Percentiles rank a stretch among this genome's conserved stretches.
Conservation (phyloP, 2,113 vertebrate genomes). For the Pterophyllum scalare region DNA sequence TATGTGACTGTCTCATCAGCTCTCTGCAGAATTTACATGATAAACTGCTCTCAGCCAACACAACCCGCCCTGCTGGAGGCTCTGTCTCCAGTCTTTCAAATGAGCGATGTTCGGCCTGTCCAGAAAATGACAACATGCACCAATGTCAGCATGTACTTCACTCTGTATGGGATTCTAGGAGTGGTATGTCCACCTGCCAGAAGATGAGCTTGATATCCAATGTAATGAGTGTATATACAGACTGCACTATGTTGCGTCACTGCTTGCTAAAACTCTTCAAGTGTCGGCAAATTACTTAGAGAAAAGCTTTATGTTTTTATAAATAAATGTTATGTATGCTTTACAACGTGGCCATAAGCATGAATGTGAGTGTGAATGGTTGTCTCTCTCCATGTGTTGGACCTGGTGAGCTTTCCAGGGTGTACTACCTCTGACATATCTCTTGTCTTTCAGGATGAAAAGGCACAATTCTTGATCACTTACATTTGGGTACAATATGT, state of each 20-base stretch:
- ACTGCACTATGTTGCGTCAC: not conserved
- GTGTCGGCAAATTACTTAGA: not conserved
- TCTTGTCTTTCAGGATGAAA: conserved; percentile 76
- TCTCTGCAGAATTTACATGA: not conserved
- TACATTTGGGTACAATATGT: conserved; percentile 75
- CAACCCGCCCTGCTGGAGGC: conserved; percentile 61
- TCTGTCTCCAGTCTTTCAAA: conserved; percentile 55
- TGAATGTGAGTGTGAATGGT: not conserved
- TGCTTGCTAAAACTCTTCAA: not conserved
- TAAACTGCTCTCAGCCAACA: conserved; percentile 71
- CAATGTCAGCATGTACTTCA: conserved; percentile 58
- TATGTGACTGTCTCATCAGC: conserved; percentile 34
- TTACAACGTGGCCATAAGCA: not conserved
- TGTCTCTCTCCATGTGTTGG: no score
- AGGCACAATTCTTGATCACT: conserved; percentile 71
- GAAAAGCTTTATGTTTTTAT: not conserved
- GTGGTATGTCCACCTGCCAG: conserved; percentile 72
- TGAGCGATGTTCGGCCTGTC: conserved; percentile 72
- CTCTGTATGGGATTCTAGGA: conserved; percentile 76
- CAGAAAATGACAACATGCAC: conserved; percentile 47
- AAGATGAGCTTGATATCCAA: not conserved
- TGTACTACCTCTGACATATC: not conserved
- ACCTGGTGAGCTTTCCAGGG: no score
- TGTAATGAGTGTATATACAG: not conserved
- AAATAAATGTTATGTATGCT: not conserved